Base-by-base conservation (phyloP, 2,888 invertebrate genomes). In the Melanostoma scalare region DNA sequence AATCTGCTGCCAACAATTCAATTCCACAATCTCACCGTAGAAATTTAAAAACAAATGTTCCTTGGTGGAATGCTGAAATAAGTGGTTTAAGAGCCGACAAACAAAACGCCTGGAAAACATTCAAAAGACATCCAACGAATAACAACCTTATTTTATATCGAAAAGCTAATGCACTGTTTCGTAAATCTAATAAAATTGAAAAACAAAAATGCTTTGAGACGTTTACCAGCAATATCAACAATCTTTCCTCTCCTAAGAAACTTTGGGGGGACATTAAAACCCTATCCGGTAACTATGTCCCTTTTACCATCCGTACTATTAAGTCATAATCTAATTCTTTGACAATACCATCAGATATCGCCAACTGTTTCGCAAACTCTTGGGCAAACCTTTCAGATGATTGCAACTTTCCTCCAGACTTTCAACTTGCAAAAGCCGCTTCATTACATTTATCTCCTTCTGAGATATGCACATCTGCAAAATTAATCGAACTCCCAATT, bases 151-250 rank as follows among this genome's bases (percentile, higher is more conserved):
- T 20, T 20, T 20, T 20, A 38, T 38, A 38, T 38, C 38, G 38
- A 6, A 38, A 38, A 38, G 38, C 38, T 6, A 38, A 38, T 38
- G 38, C 38, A 38, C 38, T 38, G 38, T 38, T 38, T 38, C 38
- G 38, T 38, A 20, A 20, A 38, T 1, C 6, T 6, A 38, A 2
- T 38, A 38, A 38, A 38, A 38, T 38, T 2, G 20, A 31, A n/a
- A 42, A 53, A 42, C 40, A 20, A 3, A 4, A 10, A n/a, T 55
- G 44, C 8, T 68, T 68, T 36, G 68, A 44, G 35, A 50, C 38
- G 4, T 44, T 46, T 20, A 50, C 65, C 3, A 3, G n/a, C 0
- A 65, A 52, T 2, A 52, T 65, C 6, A 52, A 65, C 52, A 10
- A 44, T 4, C n/a, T 10, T 2, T n/a, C 46, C 3, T 3, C 60